Base-by-base conservation (phyloP, 2,888 invertebrate genomes). In the Drosophila neotestacea region DNA sequence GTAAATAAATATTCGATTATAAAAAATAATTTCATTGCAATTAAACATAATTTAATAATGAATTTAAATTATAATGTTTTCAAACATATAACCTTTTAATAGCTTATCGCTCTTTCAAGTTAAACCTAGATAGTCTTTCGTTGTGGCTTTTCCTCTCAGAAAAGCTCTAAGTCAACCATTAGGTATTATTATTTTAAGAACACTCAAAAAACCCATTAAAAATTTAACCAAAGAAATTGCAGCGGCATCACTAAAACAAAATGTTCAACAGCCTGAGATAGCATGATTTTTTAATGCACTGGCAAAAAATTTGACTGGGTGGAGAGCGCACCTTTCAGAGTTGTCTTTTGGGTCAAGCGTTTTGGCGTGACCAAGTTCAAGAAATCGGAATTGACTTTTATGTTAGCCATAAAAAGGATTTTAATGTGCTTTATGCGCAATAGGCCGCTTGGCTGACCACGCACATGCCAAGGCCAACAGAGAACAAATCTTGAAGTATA, bases 401-500 rank as follows among this genome's bases (percentile, higher is more conserved):
- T 85, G 79, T 64, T 56, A 55, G 77, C 68, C 70, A 80, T 84
- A 85, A 86, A 85, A 81, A 65, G 77, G 85, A 80, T 81, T 87
- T 86, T 87, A 87, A 84, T 86, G 85, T 74, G 77, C 80, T 81
- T 79, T 77, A 82, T 83, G 72, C 50, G 70, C 70, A 77, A 73
- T 64, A 65, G 55, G 69, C 72, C 34, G 42, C 55, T 36, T 16
- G 56, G 46, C 47, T 64, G 73, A 71, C 68, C 74, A 48, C 70
- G 61, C 56, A 44, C 36, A 39, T 28, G 42, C 56, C 48, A 42
- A 34, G 27, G 42, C 39, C 66, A 64, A 54, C 50, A 52, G 59
- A 58, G 54, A 52, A 58, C 55, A 52, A 41, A 32, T 36, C 52
- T 56, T 67, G 70, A 63, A 60, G 66, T 69, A 70, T 67, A 66